Base-by-base conservation (phyloP, 1,140 invertebrate species). In the Heliothis virescens region DNA sequence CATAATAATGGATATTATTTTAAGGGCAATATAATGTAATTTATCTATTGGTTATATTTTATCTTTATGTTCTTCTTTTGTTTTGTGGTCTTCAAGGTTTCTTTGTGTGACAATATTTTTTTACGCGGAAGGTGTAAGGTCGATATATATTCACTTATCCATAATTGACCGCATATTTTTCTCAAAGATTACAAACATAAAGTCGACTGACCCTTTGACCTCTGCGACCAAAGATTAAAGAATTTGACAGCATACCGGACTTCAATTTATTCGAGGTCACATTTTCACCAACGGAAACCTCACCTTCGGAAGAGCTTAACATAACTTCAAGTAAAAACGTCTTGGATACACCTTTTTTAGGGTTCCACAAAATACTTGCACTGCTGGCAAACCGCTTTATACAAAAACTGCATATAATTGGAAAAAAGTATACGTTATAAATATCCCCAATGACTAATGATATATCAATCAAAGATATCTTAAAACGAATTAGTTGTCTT, bases 311-410 rank as follows among this genome's bases (percentile, higher is more conserved):
- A 71, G 48, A 52, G 47, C 18, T 29, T 29, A 3, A 16, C 67
- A 71, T 71, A 71, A 71, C 67, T 71, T 29, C 21, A 71, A 69
- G 65, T 71, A 53, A 71, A 71, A 71, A 71, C 47, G 12, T 50
- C 9, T 18, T 15, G 0, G 34, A 71, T 69, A 34, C 29, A 65
- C 9, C n/a, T 41, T 9, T 63, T 67, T 67, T 16, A 41, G 41
- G 63, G 34, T 67, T 12, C 55, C 55, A 57, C 55, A 57, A 57
- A 10, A 57, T 57, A 16, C 53, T 3, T 1, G 2, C 21, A 0
- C 3, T 34, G 34, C 34, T 9, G 34, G 3, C 34, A 41, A 41
- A 5, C 34, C 34, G 34, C 3, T 41, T 41, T 41, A 0, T 41
- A 41, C 34, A 41, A 41, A 7, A 41, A 41, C 34, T 34, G 34